phyloP scores from a whole-genome alignment of 2,797 vertebrate genomes.

The Chelonia mydas region DNA sequence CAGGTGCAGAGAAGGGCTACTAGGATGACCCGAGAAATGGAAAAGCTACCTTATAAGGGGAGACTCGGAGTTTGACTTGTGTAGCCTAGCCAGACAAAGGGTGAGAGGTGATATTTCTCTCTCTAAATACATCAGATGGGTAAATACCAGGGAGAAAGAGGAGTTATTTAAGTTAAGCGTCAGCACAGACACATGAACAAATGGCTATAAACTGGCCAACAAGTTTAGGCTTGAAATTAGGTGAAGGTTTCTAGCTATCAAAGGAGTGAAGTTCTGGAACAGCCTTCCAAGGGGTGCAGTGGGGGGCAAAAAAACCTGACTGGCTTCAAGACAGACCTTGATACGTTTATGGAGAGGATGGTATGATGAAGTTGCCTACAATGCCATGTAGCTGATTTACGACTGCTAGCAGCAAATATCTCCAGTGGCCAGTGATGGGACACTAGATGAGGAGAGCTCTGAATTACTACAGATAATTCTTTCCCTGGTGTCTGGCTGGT shows the following conservation, averaged over 20 bases:
- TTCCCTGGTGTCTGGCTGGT: not conserved
- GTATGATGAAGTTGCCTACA: not conserved
- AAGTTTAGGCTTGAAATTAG: not conserved
- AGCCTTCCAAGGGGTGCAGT: not conserved
- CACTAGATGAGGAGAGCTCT: not conserved
- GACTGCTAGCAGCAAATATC: not conserved
- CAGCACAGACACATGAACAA: not conserved
- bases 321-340: not conserved
- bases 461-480: not conserved
- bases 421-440: not conserved
- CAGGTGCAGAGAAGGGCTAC: not conserved
- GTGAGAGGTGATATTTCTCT: not conserved
- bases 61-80: not conserved
- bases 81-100: not conserved
- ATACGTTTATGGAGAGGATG: not conserved
- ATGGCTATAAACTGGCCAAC: not conserved
- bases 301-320: not conserved
- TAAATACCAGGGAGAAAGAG: not conserved
- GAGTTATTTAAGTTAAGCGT: not conserved
- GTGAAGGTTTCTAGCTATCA: not conserved
- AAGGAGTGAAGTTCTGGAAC: not conserved
- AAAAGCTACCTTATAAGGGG: not conserved
- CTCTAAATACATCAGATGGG: not conserved
- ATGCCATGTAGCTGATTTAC: not conserved
- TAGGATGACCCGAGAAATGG: not conserved